Evolutionary conservation across 37 sponge, comb jelly and placozoan genomes (phyloP).

Genomic region (Beroe forskalii): DNA sequence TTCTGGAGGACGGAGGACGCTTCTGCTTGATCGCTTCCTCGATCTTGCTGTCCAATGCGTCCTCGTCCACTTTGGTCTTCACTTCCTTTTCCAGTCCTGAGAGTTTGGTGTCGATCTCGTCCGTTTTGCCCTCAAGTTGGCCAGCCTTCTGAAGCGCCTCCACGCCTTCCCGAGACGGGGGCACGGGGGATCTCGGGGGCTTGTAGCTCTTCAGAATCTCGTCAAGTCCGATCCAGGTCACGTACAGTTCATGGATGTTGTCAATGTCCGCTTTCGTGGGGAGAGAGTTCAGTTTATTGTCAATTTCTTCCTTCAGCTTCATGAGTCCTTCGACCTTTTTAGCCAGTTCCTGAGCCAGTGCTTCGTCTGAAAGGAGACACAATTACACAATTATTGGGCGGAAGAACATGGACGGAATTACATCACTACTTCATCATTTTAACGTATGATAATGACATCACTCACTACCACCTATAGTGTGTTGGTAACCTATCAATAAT

Average conservation of each 20-base stretch:
- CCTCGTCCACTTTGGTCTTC: background rate
- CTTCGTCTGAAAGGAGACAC: conserved; percentile 49
- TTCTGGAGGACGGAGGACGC: conserved; percentile 51
- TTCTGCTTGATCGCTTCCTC: conserved; percentile 62
- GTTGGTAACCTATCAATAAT: no score
- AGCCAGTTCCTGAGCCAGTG: conserved; percentile 63
- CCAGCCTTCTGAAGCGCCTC: conserved; percentile 59
- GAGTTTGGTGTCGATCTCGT: conserved; percentile 2
- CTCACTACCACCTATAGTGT: no score
- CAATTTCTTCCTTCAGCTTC: conserved; percentile 62
- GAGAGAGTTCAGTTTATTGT: background rate
- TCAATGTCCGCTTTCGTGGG: conserved; percentile 37
- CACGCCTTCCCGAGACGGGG: conserved; percentile 47
- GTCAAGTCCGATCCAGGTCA: conserved; percentile 60
- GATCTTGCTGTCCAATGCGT: background rate
- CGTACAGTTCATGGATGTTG: conserved; percentile 39
- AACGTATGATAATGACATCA: no score
- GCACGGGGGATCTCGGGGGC: conserved; percentile 41
- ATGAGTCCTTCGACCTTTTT: conserved; percentile 62
- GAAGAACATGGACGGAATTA: no score
- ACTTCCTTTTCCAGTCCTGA: conserved; percentile 56
- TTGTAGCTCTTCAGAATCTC: conserved; percentile 42
- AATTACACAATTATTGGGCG: no score
- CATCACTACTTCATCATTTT: no score
- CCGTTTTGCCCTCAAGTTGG: conserved; percentile 46